phyloP scores from a whole-genome alignment of 53 echinoderm and acorn worm species.

The Zoroaster sp. region DNA sequence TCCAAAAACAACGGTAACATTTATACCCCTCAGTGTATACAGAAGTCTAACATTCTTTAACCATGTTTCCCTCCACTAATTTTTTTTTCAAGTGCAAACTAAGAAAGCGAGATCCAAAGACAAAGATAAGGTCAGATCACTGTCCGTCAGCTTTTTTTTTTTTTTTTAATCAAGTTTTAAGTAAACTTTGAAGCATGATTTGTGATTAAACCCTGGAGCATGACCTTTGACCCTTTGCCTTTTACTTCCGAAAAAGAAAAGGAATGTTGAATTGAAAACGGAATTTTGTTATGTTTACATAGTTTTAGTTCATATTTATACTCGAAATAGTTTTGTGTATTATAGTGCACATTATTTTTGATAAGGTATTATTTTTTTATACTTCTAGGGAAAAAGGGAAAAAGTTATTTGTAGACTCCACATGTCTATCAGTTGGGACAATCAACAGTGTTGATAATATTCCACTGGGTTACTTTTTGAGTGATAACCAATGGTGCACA shows the following conservation, averaged over 20 bases:
- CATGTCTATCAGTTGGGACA: too few relatives aligned
- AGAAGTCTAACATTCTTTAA: too few relatives aligned
- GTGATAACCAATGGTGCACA: too few relatives aligned
- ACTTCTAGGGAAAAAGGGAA: too few relatives aligned
- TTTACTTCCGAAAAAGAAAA: background rate
- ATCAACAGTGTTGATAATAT: too few relatives aligned
- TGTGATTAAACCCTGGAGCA: background rate
- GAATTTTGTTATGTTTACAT: background rate
- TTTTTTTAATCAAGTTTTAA: background rate
- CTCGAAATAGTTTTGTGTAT: background rate
- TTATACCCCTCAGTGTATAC: too few relatives aligned
- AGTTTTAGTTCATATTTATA: background rate
- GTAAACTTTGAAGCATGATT: background rate
- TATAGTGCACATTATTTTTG: too few relatives aligned
- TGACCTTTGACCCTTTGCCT: background rate
- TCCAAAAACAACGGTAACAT: too few relatives aligned
- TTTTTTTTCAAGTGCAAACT: slow-evolving; percentile 19
- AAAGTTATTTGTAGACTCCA: too few relatives aligned
- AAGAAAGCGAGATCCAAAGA: slow-evolving; percentile 24
- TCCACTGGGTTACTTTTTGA: too few relatives aligned
- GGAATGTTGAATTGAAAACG: background rate
- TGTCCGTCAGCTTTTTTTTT: background rate
- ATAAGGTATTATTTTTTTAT: too few relatives aligned
- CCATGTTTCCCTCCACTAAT: background rate
- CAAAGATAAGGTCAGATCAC: slow-evolving; percentile 16